phyloP scores from a whole-genome alignment of 2,888 invertebrate species.

The Resseliella maxima region DNA sequence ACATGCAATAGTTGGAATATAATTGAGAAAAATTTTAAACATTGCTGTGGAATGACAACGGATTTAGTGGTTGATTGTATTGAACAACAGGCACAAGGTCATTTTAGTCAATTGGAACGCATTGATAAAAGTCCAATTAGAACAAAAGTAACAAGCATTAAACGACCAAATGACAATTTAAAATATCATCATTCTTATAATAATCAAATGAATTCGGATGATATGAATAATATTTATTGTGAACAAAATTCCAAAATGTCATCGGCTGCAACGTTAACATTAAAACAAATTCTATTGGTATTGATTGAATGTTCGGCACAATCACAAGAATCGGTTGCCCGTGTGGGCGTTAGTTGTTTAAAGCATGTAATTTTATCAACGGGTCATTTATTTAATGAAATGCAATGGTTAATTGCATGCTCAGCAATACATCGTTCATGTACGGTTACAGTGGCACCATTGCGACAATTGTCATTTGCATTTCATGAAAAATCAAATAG shows the following conservation, averaged over 20 bases:
- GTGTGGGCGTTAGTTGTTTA: constrained; percentile 92
- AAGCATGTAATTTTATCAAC: constrained; percentile 86
- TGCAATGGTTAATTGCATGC: constrained; percentile 89
- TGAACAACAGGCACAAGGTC: constrained; percentile 75
- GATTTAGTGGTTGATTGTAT: constrained; percentile 90
- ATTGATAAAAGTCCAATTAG: background rate
- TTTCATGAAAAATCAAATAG: constrained; percentile 93
- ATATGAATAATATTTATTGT: constrained; percentile 64
- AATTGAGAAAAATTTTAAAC: constrained; percentile 91
- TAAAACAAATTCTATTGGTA: constrained; percentile 86
- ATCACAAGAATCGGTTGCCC: constrained; percentile 88
- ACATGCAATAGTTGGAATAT: constrained; percentile 79
- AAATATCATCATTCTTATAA: constrained; percentile 65
- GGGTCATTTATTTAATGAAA: constrained; percentile 81
- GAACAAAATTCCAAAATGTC: constrained; percentile 68
- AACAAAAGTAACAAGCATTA: constrained; percentile 60
- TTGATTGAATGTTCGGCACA: constrained; percentile 92
- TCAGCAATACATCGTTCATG: constrained; percentile 85
- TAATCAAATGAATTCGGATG: constrained; percentile 64
- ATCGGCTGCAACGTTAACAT: constrained; percentile 78
- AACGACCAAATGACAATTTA: constrained; percentile 66
- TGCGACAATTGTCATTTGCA: constrained; percentile 88
- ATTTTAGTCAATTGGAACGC: constrained; percentile 61
- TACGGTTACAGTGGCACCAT: constrained; percentile 85
- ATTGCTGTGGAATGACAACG: constrained; percentile 92